Evolutionary conservation across 2,797 vertebrate species (phyloP), one percentile per base, ranked within the genome.

Genomic region (Melanotaenia nigrans): DNA sequence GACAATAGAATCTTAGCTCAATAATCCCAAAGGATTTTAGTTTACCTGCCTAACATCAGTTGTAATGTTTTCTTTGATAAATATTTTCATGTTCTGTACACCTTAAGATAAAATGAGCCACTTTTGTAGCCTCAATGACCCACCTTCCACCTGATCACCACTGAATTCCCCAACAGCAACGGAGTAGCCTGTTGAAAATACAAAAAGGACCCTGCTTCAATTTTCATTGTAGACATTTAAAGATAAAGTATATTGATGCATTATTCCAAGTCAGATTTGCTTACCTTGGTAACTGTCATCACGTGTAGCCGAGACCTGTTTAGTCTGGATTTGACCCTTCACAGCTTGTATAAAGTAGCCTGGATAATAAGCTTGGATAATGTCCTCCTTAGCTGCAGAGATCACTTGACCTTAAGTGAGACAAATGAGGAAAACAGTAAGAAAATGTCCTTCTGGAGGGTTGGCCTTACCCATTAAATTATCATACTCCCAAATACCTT

Each of bases 201-300:
- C 2, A 57, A 64, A 10, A 81, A 36, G 0, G 40, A 3, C 33
- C 73, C 11, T 74, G n/a, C 18, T 5, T 70, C 11, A 61, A 36
- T 49, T 54, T 61, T 20, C 18, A 62, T 5, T 4, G n/a, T 3
- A 56, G 70, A 61, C 11, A 56, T n/a, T 36, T 18, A 1, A 47
- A 2, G 16, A n/a, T 13, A 40, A 9, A 14, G 11, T 11, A 24
- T 13, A 0, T 49, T 61, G 22, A 3, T 57, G n/a, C 16, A 36
- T 51, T 36, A 3, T 14, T 57, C 2, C 25, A 45, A 33, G 2
- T 13, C 20, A 55, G 53, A 14, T 16, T 25, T 4, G 49, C 80
- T 84, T 85, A 96, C 96, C 97, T 89, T 96, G 92, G 81, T 97
- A 97, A 89, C 93, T 97, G 93, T 98, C 96, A 16, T 98, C 97